A percentile compares a stretch with the other conserved stretches of the same genome.
phyloP scores from a whole-genome alignment of 2,888 invertebrate species.

The Epistrophe grossulariae region DNA sequence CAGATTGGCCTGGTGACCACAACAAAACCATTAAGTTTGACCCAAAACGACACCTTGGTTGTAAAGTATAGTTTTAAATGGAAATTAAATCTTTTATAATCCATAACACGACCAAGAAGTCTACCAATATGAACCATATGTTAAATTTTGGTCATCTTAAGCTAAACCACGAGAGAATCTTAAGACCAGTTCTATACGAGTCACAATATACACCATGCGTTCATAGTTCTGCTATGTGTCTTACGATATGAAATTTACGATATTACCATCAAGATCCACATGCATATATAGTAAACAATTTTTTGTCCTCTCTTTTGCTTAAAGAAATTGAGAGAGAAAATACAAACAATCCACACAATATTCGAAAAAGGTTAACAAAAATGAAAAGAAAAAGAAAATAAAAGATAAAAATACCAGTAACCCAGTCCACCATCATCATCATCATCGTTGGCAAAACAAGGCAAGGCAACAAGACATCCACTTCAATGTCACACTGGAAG shows the following conservation, averaged over 20 bases:
- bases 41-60: conserved; percentile 36
- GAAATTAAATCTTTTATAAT: conserved; percentile 21
- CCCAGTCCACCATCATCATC: conserved; percentile 26
- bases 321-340: conserved; percentile 23
- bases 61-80: conserved; percentile 4
- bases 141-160: conserved; percentile 4
- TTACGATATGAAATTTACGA: conserved; percentile 65
- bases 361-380: conserved; percentile 20
- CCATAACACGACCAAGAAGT: conserved; percentile 36
- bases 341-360: conserved; percentile 13
- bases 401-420: conserved; percentile 57
- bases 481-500: conserved; percentile 64
- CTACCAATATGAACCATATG: conserved; percentile 48
- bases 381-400: conserved; percentile 20
- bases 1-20: not conserved
- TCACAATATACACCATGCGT: not conserved
- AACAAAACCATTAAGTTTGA: conserved; percentile 28
- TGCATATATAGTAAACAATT: not conserved
- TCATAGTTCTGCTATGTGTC: not conserved
- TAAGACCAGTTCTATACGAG: conserved; percentile 21
- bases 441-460: not conserved
- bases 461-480: conserved; percentile 52
- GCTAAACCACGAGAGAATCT: not conserved
- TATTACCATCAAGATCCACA: conserved; percentile 21
- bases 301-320: conserved; percentile 1